These are phyloP conservation scores for Phoenoteleia sp. DNA, from an alignment of 2,888 invertebrate species.

Conservation along the genomic window DNA sequence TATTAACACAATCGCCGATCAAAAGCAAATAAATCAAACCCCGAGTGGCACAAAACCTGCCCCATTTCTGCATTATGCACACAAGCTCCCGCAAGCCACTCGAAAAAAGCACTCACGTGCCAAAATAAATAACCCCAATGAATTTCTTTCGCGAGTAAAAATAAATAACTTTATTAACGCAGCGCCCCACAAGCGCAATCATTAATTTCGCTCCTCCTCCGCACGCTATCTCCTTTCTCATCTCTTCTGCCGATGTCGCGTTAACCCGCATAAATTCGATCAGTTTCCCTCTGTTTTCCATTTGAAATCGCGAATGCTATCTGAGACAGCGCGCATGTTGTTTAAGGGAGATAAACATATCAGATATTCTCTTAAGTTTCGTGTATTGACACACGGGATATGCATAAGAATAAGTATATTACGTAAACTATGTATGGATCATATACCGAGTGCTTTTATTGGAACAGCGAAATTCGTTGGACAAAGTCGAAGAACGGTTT, in stretches of 20 bases:
- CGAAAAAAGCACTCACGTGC: conserved; percentile 49
- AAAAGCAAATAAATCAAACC: conserved; percentile 64
- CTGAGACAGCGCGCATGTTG: conserved; percentile 36
- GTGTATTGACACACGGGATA: conserved; percentile 37
- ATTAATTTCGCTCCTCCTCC: conserved; percentile 50
- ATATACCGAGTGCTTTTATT: conserved; percentile 13
- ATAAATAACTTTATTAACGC: conserved; percentile 63
- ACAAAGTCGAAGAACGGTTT: neutral
- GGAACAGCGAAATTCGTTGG: neutral
- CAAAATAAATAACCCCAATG: conserved; percentile 50
- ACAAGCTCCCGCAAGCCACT: conserved; percentile 1
- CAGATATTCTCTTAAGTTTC: conserved; percentile 38
- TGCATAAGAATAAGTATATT: conserved; percentile 41
- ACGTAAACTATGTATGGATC: conserved; percentile 15
- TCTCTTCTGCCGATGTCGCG: conserved; percentile 43
- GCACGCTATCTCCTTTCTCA: conserved; percentile 31
- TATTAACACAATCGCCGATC: conserved; percentile 54
- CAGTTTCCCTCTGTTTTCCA: conserved; percentile 46
- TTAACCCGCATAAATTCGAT: conserved; percentile 59
- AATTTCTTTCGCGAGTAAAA: conserved; percentile 14
- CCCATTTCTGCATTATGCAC: conserved; percentile 57
- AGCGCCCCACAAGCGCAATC: conserved; percentile 36
- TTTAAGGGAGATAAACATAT: conserved; percentile 54
- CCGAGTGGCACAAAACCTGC: conserved; percentile 44
- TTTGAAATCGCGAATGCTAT: conserved; percentile 23